Base-by-base conservation (phyloP, 2,113 vertebrate species). In the Cyanoramphus novaezelandiae region DNA sequence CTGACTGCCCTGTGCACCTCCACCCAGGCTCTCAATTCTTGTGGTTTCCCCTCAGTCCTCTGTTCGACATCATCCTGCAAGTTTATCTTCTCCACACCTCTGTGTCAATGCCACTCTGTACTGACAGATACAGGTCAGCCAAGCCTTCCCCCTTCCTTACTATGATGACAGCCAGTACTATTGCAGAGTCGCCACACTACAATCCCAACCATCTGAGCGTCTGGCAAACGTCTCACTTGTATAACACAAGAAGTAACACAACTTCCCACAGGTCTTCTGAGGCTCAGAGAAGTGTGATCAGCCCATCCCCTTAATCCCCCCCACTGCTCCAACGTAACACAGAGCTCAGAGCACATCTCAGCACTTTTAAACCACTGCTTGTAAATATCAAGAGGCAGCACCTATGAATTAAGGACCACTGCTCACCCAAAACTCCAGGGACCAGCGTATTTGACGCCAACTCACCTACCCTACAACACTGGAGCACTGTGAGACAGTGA, bases 291-390 rank as follows among this genome's bases (percentile, higher is more conserved):
- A 59, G 57, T 6, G 4, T 24, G 9, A 59, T 20, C 50, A 65
- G 44, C 37, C 28, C 18, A 35, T 24, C 19, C 37, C 39, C 16
- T 79, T 80, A 55, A 68, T 41, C 31, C 20, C 27, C 9, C 18
- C 21, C 1, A 0, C 39, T 31, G 10, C 44, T 29, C 33, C 17
- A 23, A 17, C 2, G 1, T 33, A 53, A 80, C n/a, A 31, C 4
- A 49, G 8, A 50, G 33, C 17, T 89, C 37, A 59, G 55, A 43
- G 59, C 29, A 41, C 41, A 49, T 19, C n/a, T 71, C 59, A 37
- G 7, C 57, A 29, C 35, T 82, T 74, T 29, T 10, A 33, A 64
- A 17, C 7, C 27, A 47, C 8, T 16, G 37, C 23, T 43, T 70
- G 24, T 39, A 50, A 70, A 82, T 21, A 37, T 24, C 24, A 47